Evolutionary conservation across 2,113 vertebrate genomes (phyloP).

Genomic region (Bos javanicus): DNA sequence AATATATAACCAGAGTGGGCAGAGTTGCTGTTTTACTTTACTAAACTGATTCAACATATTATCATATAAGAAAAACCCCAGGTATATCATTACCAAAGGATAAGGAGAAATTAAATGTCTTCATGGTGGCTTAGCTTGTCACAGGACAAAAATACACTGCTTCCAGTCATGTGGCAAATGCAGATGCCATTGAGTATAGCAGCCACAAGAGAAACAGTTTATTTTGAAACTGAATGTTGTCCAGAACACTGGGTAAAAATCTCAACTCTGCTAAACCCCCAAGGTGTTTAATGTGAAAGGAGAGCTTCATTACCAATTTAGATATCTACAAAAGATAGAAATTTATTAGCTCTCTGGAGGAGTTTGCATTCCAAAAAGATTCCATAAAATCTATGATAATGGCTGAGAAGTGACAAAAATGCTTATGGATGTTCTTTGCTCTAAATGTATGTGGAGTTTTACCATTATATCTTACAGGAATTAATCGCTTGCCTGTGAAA

Average conservation of each 20-base stretch:
- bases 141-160: background rate
- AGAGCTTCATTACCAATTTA: constrained; percentile 49
- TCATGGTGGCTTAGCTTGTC: background rate
- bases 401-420: constrained; percentile 32
- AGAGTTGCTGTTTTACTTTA: background rate
- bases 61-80: background rate
- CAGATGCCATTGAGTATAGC: background rate
- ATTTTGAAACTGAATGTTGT: constrained; percentile 59
- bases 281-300: constrained; percentile 17
- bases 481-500: constrained; percentile 45
- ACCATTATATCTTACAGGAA: constrained; percentile 16
- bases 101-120: background rate
- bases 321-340: background rate
- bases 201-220: constrained; percentile 3
- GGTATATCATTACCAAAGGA: background rate
- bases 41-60: background rate
- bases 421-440: constrained; percentile 3
- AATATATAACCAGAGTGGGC: too few relatives aligned
- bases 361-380: background rate
- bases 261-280: background rate
- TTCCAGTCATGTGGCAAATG: background rate
- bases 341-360: constrained; percentile 44
- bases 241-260: constrained; percentile 46
- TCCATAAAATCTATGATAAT: constrained; percentile 22
- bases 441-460: constrained; percentile 44